Percentiles rank a stretch among this genome's conserved stretches.
Evolutionary conservation across 2,888 invertebrate genomes (phyloP).

Genomic region (Acanthosepion esculentum): DNA sequence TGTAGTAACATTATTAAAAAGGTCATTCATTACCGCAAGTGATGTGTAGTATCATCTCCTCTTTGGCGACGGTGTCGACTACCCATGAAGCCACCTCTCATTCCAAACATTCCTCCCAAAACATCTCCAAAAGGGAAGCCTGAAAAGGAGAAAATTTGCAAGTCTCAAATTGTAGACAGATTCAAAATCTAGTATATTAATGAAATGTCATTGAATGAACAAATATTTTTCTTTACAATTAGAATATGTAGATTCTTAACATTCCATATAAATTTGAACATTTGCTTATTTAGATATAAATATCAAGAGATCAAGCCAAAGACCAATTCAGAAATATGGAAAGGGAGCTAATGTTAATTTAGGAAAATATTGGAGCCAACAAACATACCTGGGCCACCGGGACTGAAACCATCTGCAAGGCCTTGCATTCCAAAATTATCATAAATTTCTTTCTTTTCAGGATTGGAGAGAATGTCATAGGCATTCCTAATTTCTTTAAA

Average conservation of each 20-base stretch:
- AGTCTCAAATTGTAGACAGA: too few relatives aligned
- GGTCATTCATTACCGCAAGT: slow-evolving; percentile 80
- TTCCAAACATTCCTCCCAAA: slow-evolving; percentile 73
- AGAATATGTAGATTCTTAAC: not conserved
- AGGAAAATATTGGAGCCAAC: not conserved
- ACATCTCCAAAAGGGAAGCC: slow-evolving; percentile 72
- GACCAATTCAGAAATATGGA: not conserved
- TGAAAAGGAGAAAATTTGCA: not conserved
- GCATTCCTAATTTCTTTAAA: slow-evolving; percentile 97
- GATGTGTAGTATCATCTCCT: slow-evolving; percentile 89
- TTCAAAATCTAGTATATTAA: too few relatives aligned
- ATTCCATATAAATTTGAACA: too few relatives aligned
- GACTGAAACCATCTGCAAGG: slow-evolving; percentile 84
- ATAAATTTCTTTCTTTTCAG: slow-evolving; percentile 88
- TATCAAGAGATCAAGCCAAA: too few relatives aligned
- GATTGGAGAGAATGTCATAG: slow-evolving; percentile 92
- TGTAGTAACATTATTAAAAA: not conserved
- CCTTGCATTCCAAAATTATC: slow-evolving; percentile 91
- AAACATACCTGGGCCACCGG: slow-evolving; percentile 55
- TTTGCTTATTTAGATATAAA: too few relatives aligned
- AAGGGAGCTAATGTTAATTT: not conserved
- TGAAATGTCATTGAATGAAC: too few relatives aligned
- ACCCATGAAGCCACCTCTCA: slow-evolving; percentile 61
- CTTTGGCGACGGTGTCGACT: slow-evolving; percentile 72
- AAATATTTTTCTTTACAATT: too few relatives aligned